A percentile compares a stretch with the other conserved stretches of the same genome.
Evolutionary conservation across 2,888 invertebrate genomes (phyloP).

Genomic region (Tipula vernalis): DNA sequence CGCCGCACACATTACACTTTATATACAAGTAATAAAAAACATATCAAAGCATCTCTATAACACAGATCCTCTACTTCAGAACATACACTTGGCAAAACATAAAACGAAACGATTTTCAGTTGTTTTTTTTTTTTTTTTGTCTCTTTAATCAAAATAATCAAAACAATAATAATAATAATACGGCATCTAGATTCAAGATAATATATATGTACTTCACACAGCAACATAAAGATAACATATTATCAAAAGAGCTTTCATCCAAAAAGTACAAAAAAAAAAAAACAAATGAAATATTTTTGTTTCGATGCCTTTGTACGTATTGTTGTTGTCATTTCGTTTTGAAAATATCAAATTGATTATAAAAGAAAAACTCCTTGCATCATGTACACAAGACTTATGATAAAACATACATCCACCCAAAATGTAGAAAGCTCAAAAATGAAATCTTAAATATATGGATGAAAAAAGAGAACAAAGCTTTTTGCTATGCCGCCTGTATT

Average conservation of each 20-base stretch:
- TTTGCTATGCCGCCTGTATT: not conserved
- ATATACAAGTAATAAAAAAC: not conserved
- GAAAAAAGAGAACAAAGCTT: not conserved
- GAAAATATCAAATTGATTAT: not conserved
- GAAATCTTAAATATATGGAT: not conserved
- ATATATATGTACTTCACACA: not conserved
- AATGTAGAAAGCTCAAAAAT: not conserved
- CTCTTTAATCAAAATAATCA: conserved; percentile 4
- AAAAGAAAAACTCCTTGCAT: not conserved
- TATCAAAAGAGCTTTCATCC: not conserved
- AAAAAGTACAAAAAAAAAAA: not conserved
- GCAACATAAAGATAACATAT: not conserved
- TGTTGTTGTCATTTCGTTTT: not conserved
- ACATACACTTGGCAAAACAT: not conserved
- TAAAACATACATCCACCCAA: not conserved
- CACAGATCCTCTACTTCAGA: not conserved
- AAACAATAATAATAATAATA: not conserved
- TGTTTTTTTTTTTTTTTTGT: not conserved
- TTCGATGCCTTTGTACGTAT: not conserved
- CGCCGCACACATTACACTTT: not conserved
- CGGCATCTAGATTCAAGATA: not conserved
- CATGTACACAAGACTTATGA: not conserved
- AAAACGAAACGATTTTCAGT: not conserved
- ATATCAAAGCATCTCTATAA: not conserved
- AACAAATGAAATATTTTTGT: not conserved